Conservation (phyloP, 2,113 vertebrate species). For the Cebus imitator region DNA sequence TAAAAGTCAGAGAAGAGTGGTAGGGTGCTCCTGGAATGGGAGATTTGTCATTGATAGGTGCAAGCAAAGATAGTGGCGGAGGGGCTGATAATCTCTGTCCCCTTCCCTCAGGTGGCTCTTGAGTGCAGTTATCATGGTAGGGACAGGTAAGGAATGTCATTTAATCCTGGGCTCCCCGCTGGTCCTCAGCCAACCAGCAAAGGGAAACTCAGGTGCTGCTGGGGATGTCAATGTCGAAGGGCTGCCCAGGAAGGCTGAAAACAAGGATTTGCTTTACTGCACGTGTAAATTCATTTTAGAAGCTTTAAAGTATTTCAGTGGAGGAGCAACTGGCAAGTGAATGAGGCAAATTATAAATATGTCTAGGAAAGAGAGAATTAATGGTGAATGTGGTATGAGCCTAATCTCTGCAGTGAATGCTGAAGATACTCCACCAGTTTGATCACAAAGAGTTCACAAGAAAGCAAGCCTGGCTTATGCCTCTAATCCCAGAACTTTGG, state of each 20-base stretch:
- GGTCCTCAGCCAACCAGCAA: neutral
- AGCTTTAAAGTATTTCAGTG: neutral
- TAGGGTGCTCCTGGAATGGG: neutral
- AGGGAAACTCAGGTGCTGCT: neutral
- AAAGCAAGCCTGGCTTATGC: neutral
- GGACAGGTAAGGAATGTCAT: neutral
- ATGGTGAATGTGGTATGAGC: neutral
- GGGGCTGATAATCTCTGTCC: neutral
- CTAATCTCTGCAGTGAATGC: neutral
- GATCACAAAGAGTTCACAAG: neutral
- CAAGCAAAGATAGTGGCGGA: neutral
- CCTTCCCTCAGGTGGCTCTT: neutral
- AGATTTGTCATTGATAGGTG: neutral
- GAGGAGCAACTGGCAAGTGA: neutral
- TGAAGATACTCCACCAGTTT: neutral
- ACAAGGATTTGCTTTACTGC: neutral
- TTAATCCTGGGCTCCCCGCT: neutral
- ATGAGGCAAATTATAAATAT: neutral
- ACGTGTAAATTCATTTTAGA: neutral
- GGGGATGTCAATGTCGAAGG: neutral
- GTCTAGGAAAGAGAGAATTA: neutral
- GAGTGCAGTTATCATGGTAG: neutral
- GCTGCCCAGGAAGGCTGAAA: rapidly evolving
- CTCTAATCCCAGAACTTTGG: no score
- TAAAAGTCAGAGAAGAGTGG: neutral